Evolutionary conservation across 1,140 invertebrate genomes (phyloP).

Genomic region (Charaxes varanes): DNA sequence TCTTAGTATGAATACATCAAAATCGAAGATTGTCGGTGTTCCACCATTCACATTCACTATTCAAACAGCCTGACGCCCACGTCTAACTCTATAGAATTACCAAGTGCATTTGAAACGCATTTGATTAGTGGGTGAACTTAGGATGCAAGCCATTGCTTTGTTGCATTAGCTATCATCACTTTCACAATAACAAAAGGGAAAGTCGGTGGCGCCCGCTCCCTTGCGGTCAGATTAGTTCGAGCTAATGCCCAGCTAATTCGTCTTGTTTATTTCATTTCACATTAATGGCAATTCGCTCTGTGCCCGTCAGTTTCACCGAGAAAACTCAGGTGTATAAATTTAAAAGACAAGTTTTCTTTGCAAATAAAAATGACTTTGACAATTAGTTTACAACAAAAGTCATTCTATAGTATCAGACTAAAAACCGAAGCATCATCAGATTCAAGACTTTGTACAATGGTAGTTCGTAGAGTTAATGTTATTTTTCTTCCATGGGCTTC

Average conservation of each 20-base stretch:
- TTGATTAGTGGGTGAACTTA: constrained; percentile 38
- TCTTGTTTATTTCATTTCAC: constrained; percentile 63
- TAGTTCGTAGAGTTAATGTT: too few species aligned
- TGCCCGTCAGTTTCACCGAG: constrained; percentile 40
- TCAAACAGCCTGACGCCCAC: background rate
- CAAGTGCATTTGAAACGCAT: constrained; percentile 18
- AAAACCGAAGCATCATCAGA: too few species aligned
- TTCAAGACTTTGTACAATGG: too few species aligned
- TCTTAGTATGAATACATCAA: too few species aligned
- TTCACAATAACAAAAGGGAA: constrained; percentile 71
- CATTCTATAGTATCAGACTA: too few species aligned
- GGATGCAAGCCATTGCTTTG: constrained; percentile 54
- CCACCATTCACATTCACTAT: background rate
- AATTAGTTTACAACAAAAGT: too few species aligned
- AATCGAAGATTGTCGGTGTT: too few species aligned
- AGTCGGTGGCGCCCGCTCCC: constrained; percentile 59
- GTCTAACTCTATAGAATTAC: constrained; percentile 9
- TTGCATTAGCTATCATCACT: constrained; percentile 66
- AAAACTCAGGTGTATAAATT: too few species aligned
- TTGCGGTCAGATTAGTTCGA: constrained; percentile 62
- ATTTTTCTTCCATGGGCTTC: too few species aligned
- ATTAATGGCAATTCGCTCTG: too few species aligned
- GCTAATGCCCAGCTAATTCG: constrained; percentile 58
- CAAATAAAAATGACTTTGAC: too few species aligned
- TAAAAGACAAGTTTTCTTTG: too few species aligned